Conservation (phyloP, 2,113 vertebrate species). For the Strigops habroptila region DNA sequence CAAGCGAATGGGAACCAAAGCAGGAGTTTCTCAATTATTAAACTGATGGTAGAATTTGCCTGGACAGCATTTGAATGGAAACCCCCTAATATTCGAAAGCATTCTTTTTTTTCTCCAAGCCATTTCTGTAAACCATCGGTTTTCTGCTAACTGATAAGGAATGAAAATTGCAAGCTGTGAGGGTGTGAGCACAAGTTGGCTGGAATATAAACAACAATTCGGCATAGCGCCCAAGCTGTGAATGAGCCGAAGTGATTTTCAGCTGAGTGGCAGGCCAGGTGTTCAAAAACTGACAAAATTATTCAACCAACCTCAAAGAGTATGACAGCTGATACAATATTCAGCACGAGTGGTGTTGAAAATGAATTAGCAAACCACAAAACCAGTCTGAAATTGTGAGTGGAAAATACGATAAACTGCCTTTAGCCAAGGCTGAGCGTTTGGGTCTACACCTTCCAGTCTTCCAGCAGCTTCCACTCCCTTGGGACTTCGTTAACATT, state of each 20-base stretch:
- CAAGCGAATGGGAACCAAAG: not conserved
- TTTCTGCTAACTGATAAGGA: not conserved
- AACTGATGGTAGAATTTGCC: not conserved
- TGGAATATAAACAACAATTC: not conserved
- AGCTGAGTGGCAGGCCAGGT: not conserved
- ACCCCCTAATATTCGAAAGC: not conserved
- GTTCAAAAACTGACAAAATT: not conserved
- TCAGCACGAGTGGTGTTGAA: not conserved
- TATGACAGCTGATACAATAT: not conserved
- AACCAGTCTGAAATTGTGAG: not conserved
- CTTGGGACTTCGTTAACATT: not conserved
- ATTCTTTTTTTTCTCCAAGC: not conserved
- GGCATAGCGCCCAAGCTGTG: not conserved
- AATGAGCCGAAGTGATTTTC: not conserved
- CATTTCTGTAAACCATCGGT: fast-evolving
- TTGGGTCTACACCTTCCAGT: not conserved
- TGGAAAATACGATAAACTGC: not conserved
- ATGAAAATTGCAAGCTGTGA: not conserved
- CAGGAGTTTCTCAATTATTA: not conserved
- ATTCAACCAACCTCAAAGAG: not conserved
- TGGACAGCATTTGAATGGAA: not conserved
- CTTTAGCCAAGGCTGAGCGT: not conserved
- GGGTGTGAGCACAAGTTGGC: not conserved
- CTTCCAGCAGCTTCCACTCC: not conserved
- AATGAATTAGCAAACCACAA: not conserved